Percentiles rank a stretch among this genome's conserved stretches.
Conservation (phyloP, 1,140 invertebrate genomes). For the Philotrypesis tridentata region DNA sequence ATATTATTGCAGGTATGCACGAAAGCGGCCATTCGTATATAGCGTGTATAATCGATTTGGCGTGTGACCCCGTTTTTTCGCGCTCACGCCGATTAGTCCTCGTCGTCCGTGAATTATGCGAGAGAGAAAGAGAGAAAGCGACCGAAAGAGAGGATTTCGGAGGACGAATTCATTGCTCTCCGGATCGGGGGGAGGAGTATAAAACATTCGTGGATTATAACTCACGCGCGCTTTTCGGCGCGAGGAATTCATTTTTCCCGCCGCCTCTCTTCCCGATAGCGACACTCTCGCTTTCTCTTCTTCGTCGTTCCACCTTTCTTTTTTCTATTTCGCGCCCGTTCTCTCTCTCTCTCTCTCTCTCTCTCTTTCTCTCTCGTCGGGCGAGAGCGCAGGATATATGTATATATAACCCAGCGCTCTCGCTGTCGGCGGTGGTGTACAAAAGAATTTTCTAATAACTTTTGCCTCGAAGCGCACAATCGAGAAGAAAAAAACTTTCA, state of each 20-base stretch:
- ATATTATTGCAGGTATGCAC: neutral
- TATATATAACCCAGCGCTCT: too few relatives aligned
- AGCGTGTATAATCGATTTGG: slow-evolving; percentile 10
- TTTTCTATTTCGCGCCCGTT: too few relatives aligned
- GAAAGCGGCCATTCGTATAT: neutral
- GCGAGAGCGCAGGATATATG: too few relatives aligned
- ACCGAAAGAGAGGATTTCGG: neutral
- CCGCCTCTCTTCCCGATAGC: neutral
- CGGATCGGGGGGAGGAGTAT: too few relatives aligned
- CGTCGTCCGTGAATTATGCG: slow-evolving; percentile 27
- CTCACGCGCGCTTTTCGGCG: neutral
- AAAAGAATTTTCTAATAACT: neutral
- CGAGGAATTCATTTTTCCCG: neutral
- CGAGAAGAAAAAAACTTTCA: neutral
- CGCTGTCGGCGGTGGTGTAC: neutral
- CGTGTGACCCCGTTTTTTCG: neutral
- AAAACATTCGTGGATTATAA: slow-evolving; percentile 11
- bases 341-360: too few relatives aligned
- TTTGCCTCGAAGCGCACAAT: neutral
- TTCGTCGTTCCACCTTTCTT: too few relatives aligned
- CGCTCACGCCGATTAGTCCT: slow-evolving; percentile 13
- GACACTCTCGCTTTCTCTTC: neutral
- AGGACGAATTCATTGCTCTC: slow-evolving; percentile 29
- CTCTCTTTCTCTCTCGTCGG: too few relatives aligned
- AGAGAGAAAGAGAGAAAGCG: too few relatives aligned